Base-by-base conservation (phyloP, 30 jellyfish, hydroid and myxozoan species). In the Hydractinia symbiolongicarpus region DNA sequence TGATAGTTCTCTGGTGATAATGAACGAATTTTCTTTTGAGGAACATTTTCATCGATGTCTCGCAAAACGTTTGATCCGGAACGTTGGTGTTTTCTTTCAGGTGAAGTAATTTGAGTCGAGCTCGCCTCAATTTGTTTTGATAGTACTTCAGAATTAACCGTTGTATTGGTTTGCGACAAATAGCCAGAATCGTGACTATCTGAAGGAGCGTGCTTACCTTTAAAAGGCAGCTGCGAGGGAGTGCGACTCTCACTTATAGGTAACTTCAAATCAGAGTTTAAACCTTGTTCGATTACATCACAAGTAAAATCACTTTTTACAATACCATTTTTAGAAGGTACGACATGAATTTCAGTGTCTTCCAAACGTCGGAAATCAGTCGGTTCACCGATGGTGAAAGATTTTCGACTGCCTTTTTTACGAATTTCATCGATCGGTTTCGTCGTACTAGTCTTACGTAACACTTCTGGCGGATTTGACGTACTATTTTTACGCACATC, bases 341-440 rank as follows among this genome's bases (percentile, higher is more conserved):
- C 54, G 4, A 53, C 61, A 20, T 19, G 80, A n/a, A 71, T 8
- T 53, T 71, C 80, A 50, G 8, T 50, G 4, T 71, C 80, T 8
- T 30, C 17, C 40, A 71, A 60, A 6, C 61, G 56, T 55, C 80
- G 80, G 51, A 71, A 71, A 14, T 71, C 61, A 15, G 15, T 20
- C 10, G 80, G 80, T 20, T 71, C 80, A 15, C 80, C 80, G n/a
- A 71, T 50, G 80, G 60, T 71, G 54, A 71, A 71, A 0, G 61
- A 7, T 30, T 30, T 30, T 30, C 44, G 44, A 30, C 44, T 30
- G 44, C 44, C 44, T 6, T 4, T 51, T 5, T 64, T 64, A 51
- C 74, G 74, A 6, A 51, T n/a, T 64, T 64, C 40, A 13, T 64
- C 74, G 2, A 64, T 51, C 19, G 69, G 69, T 58, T 13, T 58